Evolutionary conservation across 2,113 vertebrate genomes (phyloP).

Genomic region (Thomomys bottae): DNA sequence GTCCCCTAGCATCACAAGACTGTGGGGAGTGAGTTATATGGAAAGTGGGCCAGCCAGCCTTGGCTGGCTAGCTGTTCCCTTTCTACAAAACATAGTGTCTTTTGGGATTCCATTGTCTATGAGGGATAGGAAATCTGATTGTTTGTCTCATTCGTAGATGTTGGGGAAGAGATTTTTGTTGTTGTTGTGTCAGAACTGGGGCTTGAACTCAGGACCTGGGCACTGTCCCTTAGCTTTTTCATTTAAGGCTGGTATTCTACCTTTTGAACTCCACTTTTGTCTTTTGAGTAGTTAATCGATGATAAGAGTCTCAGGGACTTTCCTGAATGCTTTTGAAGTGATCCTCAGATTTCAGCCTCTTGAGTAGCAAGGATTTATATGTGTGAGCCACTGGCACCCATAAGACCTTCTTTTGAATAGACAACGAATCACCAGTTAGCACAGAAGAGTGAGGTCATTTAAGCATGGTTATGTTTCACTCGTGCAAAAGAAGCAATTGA

Average conservation of each 20-base stretch:
- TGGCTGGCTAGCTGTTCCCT: background rate
- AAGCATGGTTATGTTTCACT: background rate
- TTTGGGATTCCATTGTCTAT: background rate
- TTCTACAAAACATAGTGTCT: background rate
- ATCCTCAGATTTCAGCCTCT: no score
- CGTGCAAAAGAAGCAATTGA: background rate
- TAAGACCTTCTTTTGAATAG: background rate
- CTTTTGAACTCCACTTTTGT: no score
- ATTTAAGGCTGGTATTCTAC: no score
- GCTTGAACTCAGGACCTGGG: no score
- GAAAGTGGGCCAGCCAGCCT: background rate
- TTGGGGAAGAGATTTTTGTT: background rate
- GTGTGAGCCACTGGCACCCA: no score
- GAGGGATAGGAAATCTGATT: background rate
- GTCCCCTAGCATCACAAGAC: accelerated
- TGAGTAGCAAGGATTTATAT: no score
- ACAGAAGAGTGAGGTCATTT: background rate
- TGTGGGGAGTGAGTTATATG: background rate
- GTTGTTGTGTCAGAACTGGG: no score
- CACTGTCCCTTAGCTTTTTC: no score
- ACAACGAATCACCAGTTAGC: background rate
- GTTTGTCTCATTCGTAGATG: background rate
- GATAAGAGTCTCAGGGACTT: no score
- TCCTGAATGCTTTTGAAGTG: no score
- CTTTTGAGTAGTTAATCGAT: no score